Base-by-base conservation (phyloP, 2,888 invertebrate genomes). In the Volucella inanis region DNA sequence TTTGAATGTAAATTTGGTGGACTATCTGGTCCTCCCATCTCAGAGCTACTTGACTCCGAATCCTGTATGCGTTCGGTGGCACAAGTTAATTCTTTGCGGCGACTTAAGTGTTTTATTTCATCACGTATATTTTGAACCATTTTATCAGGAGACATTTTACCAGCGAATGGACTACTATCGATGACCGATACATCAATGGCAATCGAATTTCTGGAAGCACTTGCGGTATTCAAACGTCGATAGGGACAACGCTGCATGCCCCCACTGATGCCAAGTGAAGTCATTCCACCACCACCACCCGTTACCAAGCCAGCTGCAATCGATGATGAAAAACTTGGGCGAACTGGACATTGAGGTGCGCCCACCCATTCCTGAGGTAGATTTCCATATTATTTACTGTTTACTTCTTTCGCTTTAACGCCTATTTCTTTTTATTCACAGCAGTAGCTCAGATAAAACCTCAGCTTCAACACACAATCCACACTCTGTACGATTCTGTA, bases 111-210 rank as follows among this genome's bases (percentile, higher is more conserved):
- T 92, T 96, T 96, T 89, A 98, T 96, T 94, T 98, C 98, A 91
- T 98, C 97, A 90, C 96, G 95, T 90, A 99, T 96, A 92, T 97
- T 97, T 89, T 97, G 97, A 86, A 97, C 97, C 95, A 98, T 97
- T 93, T 97, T 97, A 97, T 97, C 97, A 94, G 97, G 96, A 90
- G 97, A 97, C 92, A 98, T 94, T 94, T 97, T 98, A 91, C 94
- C 98, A 89, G 96, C 95, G 92, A 98, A 98, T 82, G 95, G 94
- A 87, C 97, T 97, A 31, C 31, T 31, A 31, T 31, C 31, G 31
- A 31, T 31, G 31, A 72, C 81, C 50, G 81, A 54, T 43, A 80
- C 71, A 8, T 90, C 93, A 93, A 92, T 94, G 75, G 87, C 88
- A 86, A 31, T 31, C 31, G 31, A 31, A 31, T 81, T 85, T 72